Percentiles rank a stretch among this genome's conserved stretches.
phyloP scores from a whole-genome alignment of 2,797 vertebrate species.

The Sebastolobus alascanus region DNA sequence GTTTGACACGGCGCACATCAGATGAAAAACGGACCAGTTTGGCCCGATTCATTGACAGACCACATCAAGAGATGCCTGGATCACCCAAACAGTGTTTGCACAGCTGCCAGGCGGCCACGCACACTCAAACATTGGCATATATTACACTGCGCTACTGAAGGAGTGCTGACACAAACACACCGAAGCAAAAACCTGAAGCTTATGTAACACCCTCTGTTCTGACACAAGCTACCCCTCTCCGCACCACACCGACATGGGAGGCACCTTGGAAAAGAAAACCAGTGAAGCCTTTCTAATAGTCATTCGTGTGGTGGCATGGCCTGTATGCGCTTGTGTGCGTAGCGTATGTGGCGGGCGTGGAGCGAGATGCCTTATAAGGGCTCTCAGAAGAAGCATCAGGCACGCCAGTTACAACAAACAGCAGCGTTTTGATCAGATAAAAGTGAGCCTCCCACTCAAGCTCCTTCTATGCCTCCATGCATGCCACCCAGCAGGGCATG shows the following conservation, averaged over 20 bases:
- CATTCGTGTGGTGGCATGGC: conserved; percentile 32
- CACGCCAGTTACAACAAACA: conserved; percentile 70
- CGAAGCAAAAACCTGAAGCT: conserved; percentile 61
- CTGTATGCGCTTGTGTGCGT: conserved; percentile 47
- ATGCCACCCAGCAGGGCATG: conserved; percentile 75
- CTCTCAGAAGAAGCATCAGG: conserved; percentile 48
- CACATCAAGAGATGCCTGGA: conserved; percentile 81
- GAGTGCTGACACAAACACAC: conserved; percentile 75
- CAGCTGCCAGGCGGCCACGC: conserved; percentile 83
- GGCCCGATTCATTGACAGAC: conserved; percentile 64
- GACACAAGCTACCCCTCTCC: conserved; percentile 42
- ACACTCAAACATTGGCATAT: conserved; percentile 73
- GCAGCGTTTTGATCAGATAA: conserved; percentile 81
- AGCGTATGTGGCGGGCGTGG: conserved; percentile 24
- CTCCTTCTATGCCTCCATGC: conserved; percentile 59
- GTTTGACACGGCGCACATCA: conserved; percentile 43
- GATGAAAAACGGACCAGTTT: conserved; percentile 64
- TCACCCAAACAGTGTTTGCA: conserved; percentile 84
- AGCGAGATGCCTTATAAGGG: conserved; percentile 68
- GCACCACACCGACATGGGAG: conserved; percentile 33
- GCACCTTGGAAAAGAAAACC: conserved; percentile 41
- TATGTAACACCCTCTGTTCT: conserved; percentile 68
- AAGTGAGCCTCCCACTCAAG: conserved; percentile 63
- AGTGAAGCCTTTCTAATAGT: conserved; percentile 28
- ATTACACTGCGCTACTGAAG: conserved; percentile 71